These are phyloP conservation scores for Bombus breviceps DNA, from an alignment of 1,140 invertebrate species.

Conservation along the genomic window DNA sequence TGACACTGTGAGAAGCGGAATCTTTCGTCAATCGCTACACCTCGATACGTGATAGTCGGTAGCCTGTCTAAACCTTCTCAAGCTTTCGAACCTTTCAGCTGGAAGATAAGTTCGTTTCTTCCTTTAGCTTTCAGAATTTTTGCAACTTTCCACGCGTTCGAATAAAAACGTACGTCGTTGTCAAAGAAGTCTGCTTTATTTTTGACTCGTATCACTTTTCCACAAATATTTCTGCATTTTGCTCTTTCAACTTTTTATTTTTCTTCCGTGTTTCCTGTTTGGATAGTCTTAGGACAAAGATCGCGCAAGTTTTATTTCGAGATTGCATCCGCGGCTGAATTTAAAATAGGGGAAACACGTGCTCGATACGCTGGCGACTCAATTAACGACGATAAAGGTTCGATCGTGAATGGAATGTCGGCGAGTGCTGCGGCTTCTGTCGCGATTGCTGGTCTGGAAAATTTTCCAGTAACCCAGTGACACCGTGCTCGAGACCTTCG, in stretches of 20 bases:
- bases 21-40: constrained; percentile 17
- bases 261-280: too few species aligned
- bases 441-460: constrained; percentile 52
- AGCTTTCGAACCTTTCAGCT: neutral
- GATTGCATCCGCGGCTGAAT: neutral
- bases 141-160: neutral
- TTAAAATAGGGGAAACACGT: neutral
- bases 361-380: neutral
- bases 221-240: neutral
- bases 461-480: constrained; percentile 64
- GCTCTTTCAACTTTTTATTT: too few species aligned
- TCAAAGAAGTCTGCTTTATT: neutral
- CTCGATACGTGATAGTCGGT: neutral
- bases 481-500: constrained; percentile 45
- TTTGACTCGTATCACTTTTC: neutral
- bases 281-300: neutral
- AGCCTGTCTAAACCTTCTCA: neutral
- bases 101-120: neutral
- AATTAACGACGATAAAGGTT: constrained; percentile 23
- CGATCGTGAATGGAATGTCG: constrained; percentile 16
- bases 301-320: neutral
- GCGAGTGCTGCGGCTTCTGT: neutral
- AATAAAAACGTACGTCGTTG: neutral
- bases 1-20: constrained; percentile 59
- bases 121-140: neutral